Evolutionary conservation across 2,113 vertebrate species (phyloP).

Genomic region (Campylomormyrus tamandua): DNA sequence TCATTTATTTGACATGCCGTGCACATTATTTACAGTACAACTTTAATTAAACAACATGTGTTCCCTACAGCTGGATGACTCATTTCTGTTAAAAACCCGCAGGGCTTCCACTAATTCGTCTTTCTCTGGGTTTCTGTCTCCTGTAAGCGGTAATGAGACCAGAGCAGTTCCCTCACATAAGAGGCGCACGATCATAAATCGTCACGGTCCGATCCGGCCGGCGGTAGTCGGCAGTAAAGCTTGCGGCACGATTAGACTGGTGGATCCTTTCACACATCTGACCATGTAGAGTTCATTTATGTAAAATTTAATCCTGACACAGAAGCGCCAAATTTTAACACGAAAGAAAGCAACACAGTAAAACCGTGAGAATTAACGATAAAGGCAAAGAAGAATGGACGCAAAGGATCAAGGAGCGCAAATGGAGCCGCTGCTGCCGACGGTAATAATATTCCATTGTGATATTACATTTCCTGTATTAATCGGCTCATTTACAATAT

Average conservation of each 20-base stretch:
- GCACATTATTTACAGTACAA: neutral
- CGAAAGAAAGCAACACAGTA: slow-evolving; percentile 37
- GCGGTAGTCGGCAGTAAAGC: neutral
- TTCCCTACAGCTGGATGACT: neutral
- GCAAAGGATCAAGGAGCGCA: slow-evolving; percentile 90
- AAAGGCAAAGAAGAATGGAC: slow-evolving; percentile 73
- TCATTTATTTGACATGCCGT: neutral
- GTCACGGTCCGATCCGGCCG: neutral
- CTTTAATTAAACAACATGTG: neutral
- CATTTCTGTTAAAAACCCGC: neutral
- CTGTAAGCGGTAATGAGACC: neutral
- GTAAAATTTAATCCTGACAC: neutral
- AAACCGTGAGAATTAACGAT: slow-evolving; percentile 32
- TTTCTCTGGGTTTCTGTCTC: neutral
- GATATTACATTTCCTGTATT: neutral
- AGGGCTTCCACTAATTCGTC: neutral
- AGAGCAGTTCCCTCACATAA: neutral
- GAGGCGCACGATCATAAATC: neutral
- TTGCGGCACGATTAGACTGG: neutral
- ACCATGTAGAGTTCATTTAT: neutral
- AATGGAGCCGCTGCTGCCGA: slow-evolving; percentile 92
- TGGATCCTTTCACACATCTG: neutral
- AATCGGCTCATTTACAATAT: neutral
- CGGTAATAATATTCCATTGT: slow-evolving; percentile 60
- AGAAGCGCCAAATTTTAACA: neutral